phyloP scores from a whole-genome alignment of 2,888 invertebrate genomes.

The Calameuta idolon region DNA sequence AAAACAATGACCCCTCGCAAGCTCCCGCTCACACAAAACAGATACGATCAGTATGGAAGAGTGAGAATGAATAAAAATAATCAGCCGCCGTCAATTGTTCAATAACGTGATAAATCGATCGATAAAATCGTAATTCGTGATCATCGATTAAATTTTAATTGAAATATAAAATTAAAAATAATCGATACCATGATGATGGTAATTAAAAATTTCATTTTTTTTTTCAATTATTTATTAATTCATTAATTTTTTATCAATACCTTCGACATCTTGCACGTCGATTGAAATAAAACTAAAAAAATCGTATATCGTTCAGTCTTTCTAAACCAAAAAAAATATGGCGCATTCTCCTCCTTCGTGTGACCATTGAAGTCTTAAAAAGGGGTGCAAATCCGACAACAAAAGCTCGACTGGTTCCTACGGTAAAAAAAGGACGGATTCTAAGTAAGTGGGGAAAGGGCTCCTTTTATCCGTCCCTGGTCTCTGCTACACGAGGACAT shows the following conservation, averaged over 20 bases:
- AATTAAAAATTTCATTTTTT: too few relatives aligned
- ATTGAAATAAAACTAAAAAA: neutral
- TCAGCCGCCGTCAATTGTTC: neutral
- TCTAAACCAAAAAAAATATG: too few relatives aligned
- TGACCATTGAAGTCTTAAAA: neutral
- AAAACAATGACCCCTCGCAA: neutral
- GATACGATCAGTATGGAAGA: neutral
- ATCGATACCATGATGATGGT: too few relatives aligned
- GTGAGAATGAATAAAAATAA: neutral
- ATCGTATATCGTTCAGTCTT: neutral
- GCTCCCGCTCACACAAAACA: neutral
- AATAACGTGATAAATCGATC: neutral
- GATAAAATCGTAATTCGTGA: neutral
- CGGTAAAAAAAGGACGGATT: neutral
- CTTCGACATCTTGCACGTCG: neutral
- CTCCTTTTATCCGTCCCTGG: neutral
- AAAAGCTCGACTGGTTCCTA: neutral
- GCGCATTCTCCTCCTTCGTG: neutral
- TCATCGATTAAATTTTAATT: rapidly evolving
- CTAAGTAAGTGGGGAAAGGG: neutral
- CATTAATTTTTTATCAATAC: neutral
- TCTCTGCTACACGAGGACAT: neutral
- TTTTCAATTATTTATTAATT: too few relatives aligned
- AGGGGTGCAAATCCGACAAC: neutral
- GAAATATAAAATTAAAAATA: too few relatives aligned